Base-by-base conservation (phyloP, 1,140 invertebrate genomes). In the Tetramorium alpestre region DNA sequence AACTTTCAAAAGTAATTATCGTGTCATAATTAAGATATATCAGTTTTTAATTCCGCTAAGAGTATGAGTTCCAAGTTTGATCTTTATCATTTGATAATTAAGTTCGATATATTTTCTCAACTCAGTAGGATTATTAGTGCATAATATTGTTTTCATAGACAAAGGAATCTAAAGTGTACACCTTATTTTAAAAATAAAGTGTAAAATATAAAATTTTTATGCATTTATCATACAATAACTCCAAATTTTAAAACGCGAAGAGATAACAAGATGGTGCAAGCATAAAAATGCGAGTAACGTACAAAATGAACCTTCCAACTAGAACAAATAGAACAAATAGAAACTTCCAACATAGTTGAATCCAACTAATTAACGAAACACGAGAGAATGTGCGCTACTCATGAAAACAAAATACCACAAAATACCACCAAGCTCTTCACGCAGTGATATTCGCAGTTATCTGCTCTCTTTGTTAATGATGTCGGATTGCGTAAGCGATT, bases 311-410 rank as follows among this genome's bases (percentile, higher is more conserved):
- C 33, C 47, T 22, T 22, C 22, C 22, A 22, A 22, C 22, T 22
- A 22, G 22, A 22, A 22, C 22, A 22, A 22, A 22, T 22, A 22
- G 22, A 22, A 22, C 0, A 22, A 22, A 16, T 54, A 33, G n/a
- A 80, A 69, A 80, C 16, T 51, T 54, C 2, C 47, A 25, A 44
- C n/a, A 0, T 54, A 41, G 7, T 47, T 80, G 33, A 38, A 80
- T 85, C 82, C 72, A 70, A 91, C 84, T 90, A 88, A 90, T 91
- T 91, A 90, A 91, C 51, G 72, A 49, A 87, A 91, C 82, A 85
- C 58, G 84, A 75, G 72, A 77, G 44, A 69, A 87, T 87, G 56
- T 77, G 76, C 25, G 44, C 22, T 65, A 47, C 60, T 54, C 8
- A 13, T 13, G 13, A 76, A n/a, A 73, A 49, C 10, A 69, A 75